Evolutionary conservation across 2,113 vertebrate genomes (phyloP), one percentile per base, ranked within the genome.

Genomic region (Spizaetus ornatus): DNA sequence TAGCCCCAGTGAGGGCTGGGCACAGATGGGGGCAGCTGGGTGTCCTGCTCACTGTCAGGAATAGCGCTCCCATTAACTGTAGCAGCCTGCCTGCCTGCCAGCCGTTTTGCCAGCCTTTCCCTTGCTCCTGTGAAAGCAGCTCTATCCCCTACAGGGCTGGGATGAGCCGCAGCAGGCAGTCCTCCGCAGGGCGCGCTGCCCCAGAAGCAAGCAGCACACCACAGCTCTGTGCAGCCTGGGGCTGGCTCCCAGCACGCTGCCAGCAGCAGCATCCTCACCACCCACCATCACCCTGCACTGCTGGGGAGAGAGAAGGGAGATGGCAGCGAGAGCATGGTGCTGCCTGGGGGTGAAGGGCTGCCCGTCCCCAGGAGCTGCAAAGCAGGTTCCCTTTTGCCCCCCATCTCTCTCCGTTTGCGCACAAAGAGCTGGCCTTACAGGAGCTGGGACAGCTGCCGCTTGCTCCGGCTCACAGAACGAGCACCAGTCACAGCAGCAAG

Each of bases 181-280:
- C 80, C 27, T 58, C 56, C 1, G 1, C 47, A 59, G 38, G 34
- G 36, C n/a, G 70, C 43, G 10, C 16, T 0, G 4, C 38, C 91
- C 38, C 52, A 0, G 0, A 27, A 43, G 50, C 25, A 1, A 3
- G 63, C n/a, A 23, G 69, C 0, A 0, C 8, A 15, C 38, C 2
- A 3, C 18, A 50, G 66, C 8, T 13, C 40, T 3, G 6, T 0
- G 1, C 29, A 40, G 77, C 15, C 15, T 0, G 1, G 16, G 22
- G 56, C 50, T 66, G 69, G 36, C 42, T 69, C 38, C 84, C 62
- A 40, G 50, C 25, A 34, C 5, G 11, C 50, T 87, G 43, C 38
- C 55, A 48, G 71, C 62, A 58, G 77, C 52, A 42, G 29, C 70
- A 25, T 13, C 43, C 19, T 36, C 59, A 12, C 27, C 52, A 31